Base-by-base conservation (phyloP, 2,113 vertebrate genomes). In the Sitta europaea region DNA sequence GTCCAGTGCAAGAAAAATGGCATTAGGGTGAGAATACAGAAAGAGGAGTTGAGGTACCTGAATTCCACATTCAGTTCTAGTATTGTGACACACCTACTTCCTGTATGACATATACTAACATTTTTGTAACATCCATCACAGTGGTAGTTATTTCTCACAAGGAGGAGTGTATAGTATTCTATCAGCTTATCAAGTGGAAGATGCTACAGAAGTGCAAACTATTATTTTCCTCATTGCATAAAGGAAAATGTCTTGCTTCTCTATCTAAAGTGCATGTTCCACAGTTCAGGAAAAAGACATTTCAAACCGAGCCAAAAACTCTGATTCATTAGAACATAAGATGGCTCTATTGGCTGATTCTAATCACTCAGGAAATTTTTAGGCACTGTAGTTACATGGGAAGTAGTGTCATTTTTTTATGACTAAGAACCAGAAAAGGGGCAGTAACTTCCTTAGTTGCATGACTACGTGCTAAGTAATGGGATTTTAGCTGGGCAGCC, bases 401-500 rank as follows among this genome's bases (percentile, higher is more conserved):
- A 94, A 91, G 25, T 70, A 87, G 63, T 67, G 63, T 94, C 53
- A 90, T 31, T 21, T 83, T 93, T 94, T 77, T 58, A 83, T 95
- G 96, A 96, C 25, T 92, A 94, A 96, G 79, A 94, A 62, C 23
- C 53, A 94, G 45, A 90, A 95, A 90, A 93, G 74, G 31, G 83
- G 51, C 47, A 86, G 62, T 71, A 90, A 86, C 72, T 93, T 96
- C 92, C 94, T 95, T 74, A 48, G 59, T 36, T 59, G 86, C 57
- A 72, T 83, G 78, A 88, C 67, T 50, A 38, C 3, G 5, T 80
- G 76, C 58, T 77, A 55, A 91, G 67, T 67, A 92, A 82, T 86
- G 67, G 62, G 16, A 66, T 50, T 90, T 51, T 57, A 93, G 86
- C 82, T 71, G 54, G 59, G 90, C 63, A 95, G 78, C 53, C 36